Conservation (phyloP, 2,797 vertebrate species). For the Tangara arthus region DNA sequence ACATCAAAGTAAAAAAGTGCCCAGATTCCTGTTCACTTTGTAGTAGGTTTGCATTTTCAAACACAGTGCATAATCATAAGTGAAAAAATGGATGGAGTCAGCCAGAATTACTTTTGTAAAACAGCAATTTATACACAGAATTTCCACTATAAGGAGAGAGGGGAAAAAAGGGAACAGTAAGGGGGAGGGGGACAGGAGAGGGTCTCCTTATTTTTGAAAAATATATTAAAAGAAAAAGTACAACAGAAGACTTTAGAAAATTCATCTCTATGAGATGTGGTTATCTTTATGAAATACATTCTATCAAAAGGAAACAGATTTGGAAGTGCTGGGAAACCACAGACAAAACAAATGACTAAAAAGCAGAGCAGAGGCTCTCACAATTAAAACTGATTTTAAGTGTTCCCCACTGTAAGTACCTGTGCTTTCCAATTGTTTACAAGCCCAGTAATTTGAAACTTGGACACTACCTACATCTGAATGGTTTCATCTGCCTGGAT, state of each 20-base stretch:
- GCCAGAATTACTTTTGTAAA: neutral
- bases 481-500: neutral
- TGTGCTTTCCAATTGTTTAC: neutral
- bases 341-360: neutral
- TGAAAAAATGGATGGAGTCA: neutral
- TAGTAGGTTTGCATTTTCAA: constrained; percentile 6
- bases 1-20: neutral
- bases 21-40: neutral
- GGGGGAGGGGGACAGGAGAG: neutral
- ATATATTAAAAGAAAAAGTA: neutral
- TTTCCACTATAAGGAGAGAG: neutral
- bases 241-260: neutral
- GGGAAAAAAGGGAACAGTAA: rapidly evolving
- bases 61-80: neutral
- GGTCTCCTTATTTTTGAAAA: neutral
- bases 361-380: neutral
- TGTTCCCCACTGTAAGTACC: neutral
- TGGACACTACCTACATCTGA: neutral
- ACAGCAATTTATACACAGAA: neutral
- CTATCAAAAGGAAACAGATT: neutral
- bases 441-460: neutral
- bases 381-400: neutral
- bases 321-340: neutral
- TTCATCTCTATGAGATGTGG: neutral
- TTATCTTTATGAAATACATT: neutral